These are phyloP conservation scores for Quadriops clusia DNA, from an alignment of 2,888 invertebrate genomes.

Conservation along the genomic window DNA sequence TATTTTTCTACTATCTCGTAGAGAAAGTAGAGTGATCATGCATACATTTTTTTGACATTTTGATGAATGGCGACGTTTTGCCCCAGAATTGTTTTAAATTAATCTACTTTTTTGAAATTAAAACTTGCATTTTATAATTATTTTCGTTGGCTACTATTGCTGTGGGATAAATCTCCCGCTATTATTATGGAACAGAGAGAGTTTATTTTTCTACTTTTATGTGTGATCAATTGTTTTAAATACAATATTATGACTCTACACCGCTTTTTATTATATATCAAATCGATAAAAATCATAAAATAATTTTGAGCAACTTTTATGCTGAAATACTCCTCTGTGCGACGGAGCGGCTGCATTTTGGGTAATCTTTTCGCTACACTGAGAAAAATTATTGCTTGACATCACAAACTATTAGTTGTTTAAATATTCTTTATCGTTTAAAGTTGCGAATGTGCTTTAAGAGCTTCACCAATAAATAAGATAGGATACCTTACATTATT, in stretches of 20 bases:
- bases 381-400: no score
- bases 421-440: no score
- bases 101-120: no score
- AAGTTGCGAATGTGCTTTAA: no score
- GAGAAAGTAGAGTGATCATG: slow-evolving; percentile 1
- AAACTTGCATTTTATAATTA: no score
- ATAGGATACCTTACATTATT: no score
- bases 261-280: neutral
- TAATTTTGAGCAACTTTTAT: slow-evolving; percentile 4
- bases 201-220: slow-evolving; percentile 4
- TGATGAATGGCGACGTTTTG: no score
- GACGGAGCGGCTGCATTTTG: neutral
- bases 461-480: no score
- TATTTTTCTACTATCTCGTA: neutral
- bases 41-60: neutral
- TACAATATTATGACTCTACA: neutral
- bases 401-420: no score
- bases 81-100: no score
- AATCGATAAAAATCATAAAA: slow-evolving; percentile 2
- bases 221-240: neutral
- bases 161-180: neutral
- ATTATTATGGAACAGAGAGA: neutral
- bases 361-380: neutral
- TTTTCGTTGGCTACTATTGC: no score
- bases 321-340: slow-evolving; percentile 2